phyloP scores from a whole-genome alignment of 2,797 vertebrate genomes.

The Vultur gryphus region DNA sequence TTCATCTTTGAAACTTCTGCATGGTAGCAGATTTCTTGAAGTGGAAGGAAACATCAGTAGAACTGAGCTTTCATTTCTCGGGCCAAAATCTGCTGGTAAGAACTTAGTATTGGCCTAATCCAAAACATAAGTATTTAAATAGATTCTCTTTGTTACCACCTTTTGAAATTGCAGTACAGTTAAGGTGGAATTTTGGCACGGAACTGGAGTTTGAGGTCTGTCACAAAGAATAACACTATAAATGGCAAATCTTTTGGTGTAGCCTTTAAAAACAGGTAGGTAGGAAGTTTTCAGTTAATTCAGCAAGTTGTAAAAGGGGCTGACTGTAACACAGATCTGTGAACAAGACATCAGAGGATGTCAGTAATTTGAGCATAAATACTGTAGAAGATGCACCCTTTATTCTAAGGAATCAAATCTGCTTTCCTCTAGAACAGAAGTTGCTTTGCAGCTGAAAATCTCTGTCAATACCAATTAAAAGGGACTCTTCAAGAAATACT shows the following conservation, averaged over 20 bases:
- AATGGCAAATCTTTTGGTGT: not conserved
- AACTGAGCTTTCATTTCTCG: not conserved
- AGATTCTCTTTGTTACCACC: not conserved
- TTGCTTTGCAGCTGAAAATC: not conserved
- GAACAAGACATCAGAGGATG: not conserved
- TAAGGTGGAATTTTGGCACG: not conserved
- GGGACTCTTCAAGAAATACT: not conserved
- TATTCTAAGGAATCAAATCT: not conserved
- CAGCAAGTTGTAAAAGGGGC: not conserved
- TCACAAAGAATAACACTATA: not conserved
- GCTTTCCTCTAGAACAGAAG: not conserved
- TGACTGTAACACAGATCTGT: not conserved
- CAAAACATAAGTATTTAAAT: not conserved
- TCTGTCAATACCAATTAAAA: not conserved
- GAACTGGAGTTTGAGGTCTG: not conserved
- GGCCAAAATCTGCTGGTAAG: not conserved
- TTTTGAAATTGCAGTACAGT: not conserved
- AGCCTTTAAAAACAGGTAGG: not conserved
- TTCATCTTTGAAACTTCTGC: not conserved
- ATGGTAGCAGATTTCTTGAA: not conserved
- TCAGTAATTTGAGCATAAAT: not conserved
- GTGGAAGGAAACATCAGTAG: not conserved
- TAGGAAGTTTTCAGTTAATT: not conserved
- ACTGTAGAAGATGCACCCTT: not conserved
- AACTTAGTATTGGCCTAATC: not conserved